Conservation (phyloP, 2,888 invertebrate species). For the Steinernema scapterisci region DNA sequence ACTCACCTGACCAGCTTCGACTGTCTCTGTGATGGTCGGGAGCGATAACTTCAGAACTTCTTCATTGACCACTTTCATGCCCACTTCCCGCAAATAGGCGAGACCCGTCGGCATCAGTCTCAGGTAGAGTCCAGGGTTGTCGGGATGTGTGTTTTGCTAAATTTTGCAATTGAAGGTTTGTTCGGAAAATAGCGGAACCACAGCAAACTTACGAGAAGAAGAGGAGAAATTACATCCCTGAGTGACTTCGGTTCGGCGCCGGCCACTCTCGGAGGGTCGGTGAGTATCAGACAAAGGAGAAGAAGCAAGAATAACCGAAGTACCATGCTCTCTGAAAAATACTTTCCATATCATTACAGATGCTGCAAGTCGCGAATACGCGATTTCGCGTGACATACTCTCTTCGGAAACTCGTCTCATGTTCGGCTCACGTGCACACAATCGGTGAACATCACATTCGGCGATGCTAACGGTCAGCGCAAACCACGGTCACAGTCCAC, state of each 20-base stretch:
- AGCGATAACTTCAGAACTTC: slow-evolving; percentile 63
- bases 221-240: slow-evolving; percentile 15
- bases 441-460: too few relatives aligned
- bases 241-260: slow-evolving; percentile 13
- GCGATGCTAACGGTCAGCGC: too few relatives aligned
- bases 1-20: slow-evolving; percentile 63
- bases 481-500: too few relatives aligned
- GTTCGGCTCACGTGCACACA: too few relatives aligned
- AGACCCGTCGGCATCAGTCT: slow-evolving; percentile 66
- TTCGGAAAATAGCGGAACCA: background rate
- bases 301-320: background rate
- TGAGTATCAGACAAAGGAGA: background rate
- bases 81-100: slow-evolving; percentile 65
- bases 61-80: slow-evolving; percentile 67
- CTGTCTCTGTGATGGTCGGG: slow-evolving; percentile 63
- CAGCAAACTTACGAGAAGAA: slow-evolving; percentile 4
- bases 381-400: too few relatives aligned
- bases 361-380: too few relatives aligned
- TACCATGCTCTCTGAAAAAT: background rate
- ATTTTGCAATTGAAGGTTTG: slow-evolving; percentile 16
- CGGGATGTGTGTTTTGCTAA: slow-evolving; percentile 64
- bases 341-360: background rate
- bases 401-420: too few relatives aligned
- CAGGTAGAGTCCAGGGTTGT: slow-evolving; percentile 64
- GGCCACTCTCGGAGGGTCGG: background rate